Conservation (phyloP, 2,113 vertebrate genomes). For the Haemorhous mexicanus region DNA sequence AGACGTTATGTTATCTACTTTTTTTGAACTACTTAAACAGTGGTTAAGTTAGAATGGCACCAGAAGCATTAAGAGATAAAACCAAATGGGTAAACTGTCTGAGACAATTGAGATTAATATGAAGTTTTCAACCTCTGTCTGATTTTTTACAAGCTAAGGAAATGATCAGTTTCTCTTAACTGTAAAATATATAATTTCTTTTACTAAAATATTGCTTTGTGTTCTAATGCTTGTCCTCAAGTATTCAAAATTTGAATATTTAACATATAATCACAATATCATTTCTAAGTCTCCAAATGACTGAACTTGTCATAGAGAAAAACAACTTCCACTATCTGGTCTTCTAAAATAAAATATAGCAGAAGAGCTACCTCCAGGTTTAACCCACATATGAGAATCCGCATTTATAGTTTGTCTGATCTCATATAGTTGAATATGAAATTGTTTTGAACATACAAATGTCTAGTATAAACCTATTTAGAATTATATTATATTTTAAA, state of each 20-base stretch:
- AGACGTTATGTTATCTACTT: neutral
- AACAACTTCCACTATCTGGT: neutral
- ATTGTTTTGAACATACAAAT: neutral
- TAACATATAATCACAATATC: neutral
- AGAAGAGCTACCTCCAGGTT: neutral
- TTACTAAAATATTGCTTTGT: neutral
- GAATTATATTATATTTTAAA: neutral
- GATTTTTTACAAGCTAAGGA: neutral
- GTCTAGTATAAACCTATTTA: neutral
- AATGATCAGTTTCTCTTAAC: neutral
- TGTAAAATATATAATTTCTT: neutral
- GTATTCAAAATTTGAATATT: neutral
- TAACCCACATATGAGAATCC: neutral
- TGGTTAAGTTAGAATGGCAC: constrained; percentile 21
- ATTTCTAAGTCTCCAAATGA: neutral
- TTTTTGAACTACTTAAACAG: constrained; percentile 28
- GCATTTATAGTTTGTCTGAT: neutral
- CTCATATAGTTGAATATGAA: neutral
- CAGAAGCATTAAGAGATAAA: constrained; percentile 16
- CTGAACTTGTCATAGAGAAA: neutral
- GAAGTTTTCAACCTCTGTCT: neutral
- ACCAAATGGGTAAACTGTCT: neutral
- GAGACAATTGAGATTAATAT: neutral
- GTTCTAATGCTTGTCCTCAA: neutral
- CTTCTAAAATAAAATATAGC: neutral